phyloP scores from a whole-genome alignment of 2,113 vertebrate genomes.

The Epinephelus fuscoguttatus region DNA sequence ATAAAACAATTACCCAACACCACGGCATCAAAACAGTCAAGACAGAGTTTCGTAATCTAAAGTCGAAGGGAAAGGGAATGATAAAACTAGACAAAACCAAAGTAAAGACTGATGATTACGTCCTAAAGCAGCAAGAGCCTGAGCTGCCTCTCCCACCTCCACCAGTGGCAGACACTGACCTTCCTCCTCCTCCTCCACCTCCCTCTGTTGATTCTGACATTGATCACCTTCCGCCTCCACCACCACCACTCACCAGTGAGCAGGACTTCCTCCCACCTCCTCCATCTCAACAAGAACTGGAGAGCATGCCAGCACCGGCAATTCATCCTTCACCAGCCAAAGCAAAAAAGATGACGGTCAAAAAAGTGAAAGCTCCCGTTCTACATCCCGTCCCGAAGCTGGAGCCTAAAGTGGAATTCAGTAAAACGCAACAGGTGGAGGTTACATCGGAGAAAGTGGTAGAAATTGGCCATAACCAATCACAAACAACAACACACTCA shows the following conservation, averaged over 20 bases:
- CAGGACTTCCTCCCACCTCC: constrained; percentile 82
- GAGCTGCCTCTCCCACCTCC: constrained; percentile 89
- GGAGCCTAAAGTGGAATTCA: constrained; percentile 77
- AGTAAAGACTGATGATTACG: constrained; percentile 77
- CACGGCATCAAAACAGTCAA: constrained; percentile 84
- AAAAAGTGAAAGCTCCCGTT: constrained; percentile 78
- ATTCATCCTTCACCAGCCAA: constrained; percentile 71
- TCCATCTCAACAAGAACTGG: constrained; percentile 82
- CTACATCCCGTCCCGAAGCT: constrained; percentile 83
- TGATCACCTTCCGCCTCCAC: constrained; percentile 81
- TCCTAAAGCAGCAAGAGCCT: constrained; percentile 76
- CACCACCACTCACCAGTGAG: constrained; percentile 66
- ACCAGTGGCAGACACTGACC: constrained; percentile 82
- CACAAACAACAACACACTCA: constrained; percentile 35
- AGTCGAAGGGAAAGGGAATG: constrained; percentile 70
- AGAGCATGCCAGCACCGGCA: constrained; percentile 71
- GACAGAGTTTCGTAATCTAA: constrained; percentile 84
- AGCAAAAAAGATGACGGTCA: constrained; percentile 79
- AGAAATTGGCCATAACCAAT: constrained; percentile 63
- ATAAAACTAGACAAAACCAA: constrained; percentile 77
- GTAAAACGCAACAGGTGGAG: constrained; percentile 54
- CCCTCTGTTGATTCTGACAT: constrained; percentile 78
- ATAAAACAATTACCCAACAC: constrained; percentile 83
- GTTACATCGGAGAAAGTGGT: constrained; percentile 51
- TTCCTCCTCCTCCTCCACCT: constrained; percentile 84